phyloP scores from a whole-genome alignment of 2,888 invertebrate genomes.

The Philhelius pedissequus region DNA sequence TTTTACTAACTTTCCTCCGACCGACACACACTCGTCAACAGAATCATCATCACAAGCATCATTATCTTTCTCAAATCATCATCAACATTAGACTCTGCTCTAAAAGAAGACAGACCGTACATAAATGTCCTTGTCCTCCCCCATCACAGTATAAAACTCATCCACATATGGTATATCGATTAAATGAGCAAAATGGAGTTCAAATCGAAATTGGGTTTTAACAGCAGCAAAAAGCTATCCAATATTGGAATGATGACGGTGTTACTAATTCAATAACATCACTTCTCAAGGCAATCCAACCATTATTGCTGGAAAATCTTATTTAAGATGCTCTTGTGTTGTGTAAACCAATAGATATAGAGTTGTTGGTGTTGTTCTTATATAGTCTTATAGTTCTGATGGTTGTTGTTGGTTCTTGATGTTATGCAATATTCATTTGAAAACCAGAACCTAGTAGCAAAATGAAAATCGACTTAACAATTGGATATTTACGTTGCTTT shows the following conservation, averaged over 20 bases:
- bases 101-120: background rate
- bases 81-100: constrained; percentile 1
- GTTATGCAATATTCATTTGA: background rate
- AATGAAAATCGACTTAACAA: constrained; percentile 20
- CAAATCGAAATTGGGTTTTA: background rate
- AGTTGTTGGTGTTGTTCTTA: background rate
- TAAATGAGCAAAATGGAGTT: constrained; percentile 30
- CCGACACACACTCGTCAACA: background rate
- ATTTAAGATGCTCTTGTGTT: constrained; percentile 17
- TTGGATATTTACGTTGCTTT: constrained; percentile 28
- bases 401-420: background rate
- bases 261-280: constrained; percentile 43
- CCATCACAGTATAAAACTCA: background rate
- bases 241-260: background rate
- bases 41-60: background rate
- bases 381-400: background rate
- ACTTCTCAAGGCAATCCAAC: constrained; percentile 8
- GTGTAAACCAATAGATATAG: background rate
- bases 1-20: background rate
- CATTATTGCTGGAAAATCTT: constrained; percentile 8
- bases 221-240: background rate
- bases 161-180: constrained; percentile 32
- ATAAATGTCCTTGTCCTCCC: background rate
- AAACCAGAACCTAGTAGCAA: constrained; percentile 7
- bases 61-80: constrained; percentile 10